A percentile compares a stretch with the other conserved stretches of the same genome.
Evolutionary conservation across 2,113 vertebrate genomes (phyloP).

Genomic region (Xiphophorus couchianus): DNA sequence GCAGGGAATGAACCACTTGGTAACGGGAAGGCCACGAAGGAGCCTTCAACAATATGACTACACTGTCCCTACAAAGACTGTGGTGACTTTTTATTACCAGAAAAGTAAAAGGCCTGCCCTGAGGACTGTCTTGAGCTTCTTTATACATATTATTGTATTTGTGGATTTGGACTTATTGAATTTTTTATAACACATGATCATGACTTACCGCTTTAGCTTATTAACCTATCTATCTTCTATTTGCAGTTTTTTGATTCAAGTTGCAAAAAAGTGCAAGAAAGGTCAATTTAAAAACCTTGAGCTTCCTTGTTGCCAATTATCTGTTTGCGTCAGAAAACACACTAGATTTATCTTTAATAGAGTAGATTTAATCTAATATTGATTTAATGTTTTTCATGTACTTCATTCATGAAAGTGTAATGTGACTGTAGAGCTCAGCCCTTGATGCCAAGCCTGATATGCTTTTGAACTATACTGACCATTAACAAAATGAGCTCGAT

Average conservation of each 20-base stretch:
- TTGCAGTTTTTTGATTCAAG: not conserved
- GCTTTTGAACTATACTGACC: conserved; percentile 41
- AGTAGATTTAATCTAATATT: conserved; percentile 28
- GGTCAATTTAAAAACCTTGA: no score
- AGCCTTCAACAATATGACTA: not conserved
- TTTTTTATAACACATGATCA: not conserved
- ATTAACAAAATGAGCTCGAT: conserved; percentile 40
- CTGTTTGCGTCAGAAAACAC: conserved; percentile 1
- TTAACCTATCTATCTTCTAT: not conserved
- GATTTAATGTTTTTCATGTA: conserved; percentile 27
- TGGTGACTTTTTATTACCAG: no score
- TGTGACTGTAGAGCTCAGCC: conserved; percentile 5
- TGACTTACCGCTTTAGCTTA: not conserved
- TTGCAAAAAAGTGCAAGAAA: not conserved
- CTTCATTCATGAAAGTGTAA: conserved; percentile 26
- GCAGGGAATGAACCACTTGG: not conserved
- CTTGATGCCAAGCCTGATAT: conserved; percentile 21
- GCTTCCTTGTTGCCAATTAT: not conserved
- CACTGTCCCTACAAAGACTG: not conserved
- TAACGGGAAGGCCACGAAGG: not conserved
- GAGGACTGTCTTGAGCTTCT: no score
- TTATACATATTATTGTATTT: no score
- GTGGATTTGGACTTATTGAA: no score
- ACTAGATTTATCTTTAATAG: conserved; percentile 3
- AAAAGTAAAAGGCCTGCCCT: no score